Base-by-base conservation (phyloP, 2,888 invertebrate genomes). In the Polietes domitor region DNA sequence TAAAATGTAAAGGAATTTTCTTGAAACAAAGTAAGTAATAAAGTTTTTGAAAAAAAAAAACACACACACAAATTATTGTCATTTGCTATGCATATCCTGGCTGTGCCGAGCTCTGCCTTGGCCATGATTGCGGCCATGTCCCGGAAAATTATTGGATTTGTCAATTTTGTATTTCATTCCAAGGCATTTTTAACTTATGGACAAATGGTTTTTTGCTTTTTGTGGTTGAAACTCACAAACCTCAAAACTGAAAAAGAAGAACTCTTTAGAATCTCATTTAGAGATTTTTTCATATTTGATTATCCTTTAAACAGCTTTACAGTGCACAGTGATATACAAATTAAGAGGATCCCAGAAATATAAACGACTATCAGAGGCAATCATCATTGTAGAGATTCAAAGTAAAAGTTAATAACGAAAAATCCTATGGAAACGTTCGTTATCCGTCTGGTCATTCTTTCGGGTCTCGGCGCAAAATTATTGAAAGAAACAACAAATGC, bases 131-230 rank as follows among this genome's bases (percentile, higher is more conserved):
- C n/a, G 47, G 6, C 12, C n/a, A 15, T n/a, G n/a, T 53, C 10
- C 53, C 21, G 1, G 3, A 21, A 53, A 17, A 53, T 53, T 6
- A 21, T 21, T 21, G 53, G 21, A 3, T 53, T 21, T 53, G 21
- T 1, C 47, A 47, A 4, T n/a, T 32, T 53, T 53, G 7, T 19
- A 21, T 53, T 53, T 53, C 1, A 53, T 6, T 19, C 6, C 9
- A 24, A 53, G 21, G 21, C 17, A 21, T 53, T 53, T 58, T 78
- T 78, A 77, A 61, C 70, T 78, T 63, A 32, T 53, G 53, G 73
- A 82, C 74, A 77, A 82, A 82, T 78, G 77, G 74, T 63, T 71
- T 26, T 47, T 47, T 32, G 61, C 63, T 76, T 72, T 9, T 32
- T 50, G 9, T 50, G 47, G 7, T 9, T 47, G 12, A n/a, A 12